Evolutionary conservation across 2,888 invertebrate genomes (phyloP), one percentile per base, ranked within the genome.

Genomic region (Tryphoninae sp.): DNA sequence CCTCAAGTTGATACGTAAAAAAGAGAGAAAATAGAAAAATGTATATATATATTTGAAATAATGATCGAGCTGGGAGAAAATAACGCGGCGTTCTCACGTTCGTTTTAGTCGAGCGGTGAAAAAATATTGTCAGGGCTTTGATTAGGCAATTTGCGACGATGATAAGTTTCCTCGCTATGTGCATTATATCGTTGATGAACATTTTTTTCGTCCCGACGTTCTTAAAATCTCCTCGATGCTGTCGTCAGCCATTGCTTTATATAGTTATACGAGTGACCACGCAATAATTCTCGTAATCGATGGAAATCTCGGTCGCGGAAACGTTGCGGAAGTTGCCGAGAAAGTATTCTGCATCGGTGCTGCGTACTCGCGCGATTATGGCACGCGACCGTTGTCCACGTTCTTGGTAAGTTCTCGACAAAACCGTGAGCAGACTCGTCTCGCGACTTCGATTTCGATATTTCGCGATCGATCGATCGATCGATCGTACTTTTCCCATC

Each of bases 301-400:
- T 88, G 86, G 87, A 89, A 88, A 88, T 87, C 85, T 85, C 81
- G 73, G 81, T 71, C 81, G 84, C 83, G 83, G 80, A 85, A 84
- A 84, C 79, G 85, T 86, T 84, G 82, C 86, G 88, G 85, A 88
- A 90, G 87, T 90, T 87, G 85, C 86, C 83, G 87, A 89, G 89
- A 91, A 91, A 91, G 89, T 55, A 49, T 90, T 82, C 77, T 59
- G 19, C 23, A 65, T 55, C 42, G 55, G 33, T 67, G 59, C 11
- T 55, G 9, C 33, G 19, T 26, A 45, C 26, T 9, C 26, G 58
- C 58, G 58, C 58, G 75, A 58, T 67, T 59, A 33, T 67, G 33
- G 75, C 45, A 75, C 59, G 49, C 19, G 49, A 49, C 59, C 26
- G 19, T 53, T n/a, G 49, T 67, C 23, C 7, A 13, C 7, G 13